Conservation (phyloP, 2,113 vertebrate genomes). For the Callionymus lyra region DNA sequence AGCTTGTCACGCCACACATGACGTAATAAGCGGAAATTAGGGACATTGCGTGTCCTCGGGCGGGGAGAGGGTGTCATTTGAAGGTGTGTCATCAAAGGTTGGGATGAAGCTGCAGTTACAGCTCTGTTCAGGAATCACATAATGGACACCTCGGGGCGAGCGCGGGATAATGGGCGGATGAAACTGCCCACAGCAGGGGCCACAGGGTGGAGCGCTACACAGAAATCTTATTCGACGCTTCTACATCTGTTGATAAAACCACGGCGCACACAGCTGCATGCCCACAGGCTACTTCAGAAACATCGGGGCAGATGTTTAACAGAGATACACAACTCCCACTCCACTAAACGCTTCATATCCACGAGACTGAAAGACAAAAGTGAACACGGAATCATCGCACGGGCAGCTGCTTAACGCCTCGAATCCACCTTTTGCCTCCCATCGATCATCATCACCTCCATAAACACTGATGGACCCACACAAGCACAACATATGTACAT, state of each 20-base stretch:
- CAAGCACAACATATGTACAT: conserved; percentile 15
- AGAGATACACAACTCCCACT: conserved; percentile 10
- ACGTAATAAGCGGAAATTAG: conserved; percentile 37
- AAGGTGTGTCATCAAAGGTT: conserved; percentile 37
- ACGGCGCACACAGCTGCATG: conserved; percentile 56
- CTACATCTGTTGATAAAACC: conserved; percentile 46
- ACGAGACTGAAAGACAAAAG: too few relatives aligned
- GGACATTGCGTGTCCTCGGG: conserved; percentile 21
- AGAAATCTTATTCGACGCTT: conserved; percentile 17
- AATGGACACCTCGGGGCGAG: conserved; percentile 25
- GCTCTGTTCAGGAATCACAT: conserved; percentile 18
- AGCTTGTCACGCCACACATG: conserved; percentile 35
- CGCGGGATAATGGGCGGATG: conserved; percentile 42
- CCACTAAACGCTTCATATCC: too few relatives aligned
- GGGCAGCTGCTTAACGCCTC: conserved; percentile 26
- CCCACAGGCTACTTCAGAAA: conserved; percentile 34
- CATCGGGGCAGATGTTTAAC: conserved; percentile 16
- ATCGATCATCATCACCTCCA: conserved; percentile 48
- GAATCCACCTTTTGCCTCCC: conserved; percentile 15
- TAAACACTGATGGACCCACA: conserved; percentile 20
- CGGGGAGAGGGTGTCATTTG: conserved; percentile 26
- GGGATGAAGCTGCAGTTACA: conserved; percentile 20
- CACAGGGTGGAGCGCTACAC: conserved; percentile 27
- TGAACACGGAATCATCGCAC: conserved; percentile 6
- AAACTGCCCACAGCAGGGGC: conserved; percentile 42